Conservation (phyloP, 2,888 invertebrate species). For the Heliconius cydno region DNA sequence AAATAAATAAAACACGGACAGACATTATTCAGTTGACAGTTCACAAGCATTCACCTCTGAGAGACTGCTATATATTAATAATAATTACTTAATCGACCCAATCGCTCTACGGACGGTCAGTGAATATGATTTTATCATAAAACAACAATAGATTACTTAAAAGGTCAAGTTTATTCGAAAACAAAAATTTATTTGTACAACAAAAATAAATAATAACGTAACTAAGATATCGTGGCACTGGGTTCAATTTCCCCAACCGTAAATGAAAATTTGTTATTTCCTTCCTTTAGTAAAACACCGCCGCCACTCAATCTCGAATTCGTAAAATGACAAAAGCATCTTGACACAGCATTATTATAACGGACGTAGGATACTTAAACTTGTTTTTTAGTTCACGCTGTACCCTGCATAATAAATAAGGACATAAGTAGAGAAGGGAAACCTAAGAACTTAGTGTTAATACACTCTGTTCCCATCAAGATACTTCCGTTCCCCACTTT, state of each 20-base stretch:
- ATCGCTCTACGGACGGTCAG: background rate
- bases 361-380: too few relatives aligned
- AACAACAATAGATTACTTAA: slow-evolving; percentile 3
- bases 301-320: background rate
- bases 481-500: too few relatives aligned
- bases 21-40: slow-evolving; percentile 10
- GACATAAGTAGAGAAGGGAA: background rate
- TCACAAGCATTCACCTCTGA: background rate
- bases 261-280: background rate
- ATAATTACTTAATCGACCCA: slow-evolving; percentile 3
- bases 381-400: background rate
- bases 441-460: background rate
- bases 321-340: background rate
- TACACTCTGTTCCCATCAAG: too few relatives aligned
- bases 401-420: background rate
- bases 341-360: background rate
- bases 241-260: background rate
- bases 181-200: background rate
- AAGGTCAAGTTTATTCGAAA: slow-evolving; percentile 6
- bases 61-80: background rate
- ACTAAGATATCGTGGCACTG: background rate
- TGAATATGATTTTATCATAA: background rate
- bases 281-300: background rate
- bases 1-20: background rate
- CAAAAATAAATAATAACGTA: background rate